These are phyloP conservation scores for Poecilia velifera DNA, from an alignment of 2,797 vertebrate genomes.

Conservation along the genomic window DNA sequence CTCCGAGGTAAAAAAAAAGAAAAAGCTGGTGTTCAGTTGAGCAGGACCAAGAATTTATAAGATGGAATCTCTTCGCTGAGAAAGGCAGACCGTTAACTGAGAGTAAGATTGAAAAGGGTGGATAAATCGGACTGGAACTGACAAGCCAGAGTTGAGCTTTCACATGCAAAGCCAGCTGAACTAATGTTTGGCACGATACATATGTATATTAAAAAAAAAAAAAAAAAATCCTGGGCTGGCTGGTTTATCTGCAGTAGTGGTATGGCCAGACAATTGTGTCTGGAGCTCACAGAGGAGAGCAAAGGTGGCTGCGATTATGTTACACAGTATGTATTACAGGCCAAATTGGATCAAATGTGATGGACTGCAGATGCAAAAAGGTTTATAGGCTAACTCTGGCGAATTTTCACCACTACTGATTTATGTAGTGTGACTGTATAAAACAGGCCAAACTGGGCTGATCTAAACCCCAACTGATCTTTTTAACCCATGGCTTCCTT, in stretches of 20 bases:
- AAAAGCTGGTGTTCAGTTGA: conserved; percentile 16
- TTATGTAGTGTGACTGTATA: conserved; percentile 57
- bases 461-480: conserved; percentile 49
- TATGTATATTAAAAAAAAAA: not conserved
- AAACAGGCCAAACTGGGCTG: conserved; percentile 40
- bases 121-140: conserved; percentile 1
- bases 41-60: conserved; percentile 7
- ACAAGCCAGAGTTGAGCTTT: conserved; percentile 7
- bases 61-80: not conserved
- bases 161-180: conserved; percentile 22
- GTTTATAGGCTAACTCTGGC: conserved; percentile 60
- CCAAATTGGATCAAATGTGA: conserved; percentile 55
- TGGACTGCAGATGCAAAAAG: conserved; percentile 55
- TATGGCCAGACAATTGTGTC: conserved; percentile 38
- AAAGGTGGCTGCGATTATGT: conserved; percentile 53
- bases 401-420: conserved; percentile 60
- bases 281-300: conserved; percentile 29
- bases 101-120: conserved; percentile 14
- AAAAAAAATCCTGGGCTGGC: conserved; percentile 14
- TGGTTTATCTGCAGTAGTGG: conserved; percentile 38
- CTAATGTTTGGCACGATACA: conserved; percentile 53
- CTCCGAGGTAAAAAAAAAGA: not conserved
- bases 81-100: conserved; percentile 3
- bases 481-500: conserved; percentile 39
- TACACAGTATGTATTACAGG: conserved; percentile 43